Conservation (phyloP, 2,797 vertebrate species). For the Diglossa cyanea region DNA sequence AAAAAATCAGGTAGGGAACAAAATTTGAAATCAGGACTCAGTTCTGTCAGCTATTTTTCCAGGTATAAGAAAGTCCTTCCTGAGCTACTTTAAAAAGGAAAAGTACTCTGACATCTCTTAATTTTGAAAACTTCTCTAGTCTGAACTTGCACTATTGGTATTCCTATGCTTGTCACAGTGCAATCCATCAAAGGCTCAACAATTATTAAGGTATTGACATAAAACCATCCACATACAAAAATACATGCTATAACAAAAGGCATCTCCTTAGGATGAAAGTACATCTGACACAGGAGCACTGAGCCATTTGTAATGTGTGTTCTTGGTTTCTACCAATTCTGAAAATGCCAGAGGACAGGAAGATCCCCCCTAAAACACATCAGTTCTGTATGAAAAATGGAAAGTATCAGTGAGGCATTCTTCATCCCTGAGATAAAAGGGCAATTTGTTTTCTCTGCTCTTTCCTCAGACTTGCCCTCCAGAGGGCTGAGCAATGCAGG, state of each 20-base stretch:
- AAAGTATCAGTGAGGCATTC: neutral
- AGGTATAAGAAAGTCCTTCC: neutral
- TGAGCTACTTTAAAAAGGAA: neutral
- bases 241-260: neutral
- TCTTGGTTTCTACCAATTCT: neutral
- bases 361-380: neutral
- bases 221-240: neutral
- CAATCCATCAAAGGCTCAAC: neutral
- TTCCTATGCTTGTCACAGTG: neutral
- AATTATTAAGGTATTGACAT: neutral
- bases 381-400: neutral
- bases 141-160: neutral
- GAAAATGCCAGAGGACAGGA: neutral
- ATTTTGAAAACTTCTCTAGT: neutral
- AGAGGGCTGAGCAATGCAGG: neutral
- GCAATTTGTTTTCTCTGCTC: neutral
- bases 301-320: accelerated
- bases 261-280: neutral
- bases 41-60: neutral
- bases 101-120: neutral
- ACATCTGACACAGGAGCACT: accelerated
- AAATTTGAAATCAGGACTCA: neutral
- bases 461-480: neutral
- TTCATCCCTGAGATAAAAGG: neutral
- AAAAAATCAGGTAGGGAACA: neutral